Evolutionary conservation across 2,797 vertebrate genomes (phyloP), one percentile per base, ranked within the genome.

Genomic region (Emydoidea blandingii): DNA sequence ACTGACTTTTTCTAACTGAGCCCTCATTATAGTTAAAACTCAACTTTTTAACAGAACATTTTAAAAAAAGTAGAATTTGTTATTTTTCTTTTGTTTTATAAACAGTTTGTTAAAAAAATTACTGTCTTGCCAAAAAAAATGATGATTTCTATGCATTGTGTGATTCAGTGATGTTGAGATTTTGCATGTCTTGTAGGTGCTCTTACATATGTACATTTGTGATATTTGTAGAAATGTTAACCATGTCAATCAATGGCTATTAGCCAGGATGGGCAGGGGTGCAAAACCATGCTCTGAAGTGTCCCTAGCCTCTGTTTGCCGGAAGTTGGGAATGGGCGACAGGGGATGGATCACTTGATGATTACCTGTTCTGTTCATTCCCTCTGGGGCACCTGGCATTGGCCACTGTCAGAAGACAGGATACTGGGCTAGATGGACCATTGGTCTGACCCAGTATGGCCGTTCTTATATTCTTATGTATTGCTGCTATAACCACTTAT

Each of bases 101-200:
- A 96, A 95, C 87, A 89, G 74, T 81, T 81, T 91, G 49, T 87
- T 83, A 52, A 94, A 96, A 93, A n/a, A 85, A 56, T 85, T 18
- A 62, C n/a, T 95, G 93, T 96, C 92, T 97, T 98, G 96, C 96
- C 98, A 98, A 97, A 98, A 97, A 97, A 81, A 81, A 89, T 94
- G 87, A 86, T 90, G 93, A 88, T 91, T 96, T 98, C 98, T 98
- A 98, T 98, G 97, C 98, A 98, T 98, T 97, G 76, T 96, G 93
- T 97, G 94, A 85, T 79, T 95, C 87, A 85, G 91, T 98, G 96
- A 85, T 74, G 89, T 98, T 97, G 86, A 97, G 89, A 72, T 94
- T 97, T 82, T 97, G 98, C 98, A 98, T 98, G 97, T 98, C 96
- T 97, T 96, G 34, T 92, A 93, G 94, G 83, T 94, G 92, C 96